Evolutionary conservation across 2,113 vertebrate genomes (phyloP).

Genomic region (Dryoscopus gambensis): DNA sequence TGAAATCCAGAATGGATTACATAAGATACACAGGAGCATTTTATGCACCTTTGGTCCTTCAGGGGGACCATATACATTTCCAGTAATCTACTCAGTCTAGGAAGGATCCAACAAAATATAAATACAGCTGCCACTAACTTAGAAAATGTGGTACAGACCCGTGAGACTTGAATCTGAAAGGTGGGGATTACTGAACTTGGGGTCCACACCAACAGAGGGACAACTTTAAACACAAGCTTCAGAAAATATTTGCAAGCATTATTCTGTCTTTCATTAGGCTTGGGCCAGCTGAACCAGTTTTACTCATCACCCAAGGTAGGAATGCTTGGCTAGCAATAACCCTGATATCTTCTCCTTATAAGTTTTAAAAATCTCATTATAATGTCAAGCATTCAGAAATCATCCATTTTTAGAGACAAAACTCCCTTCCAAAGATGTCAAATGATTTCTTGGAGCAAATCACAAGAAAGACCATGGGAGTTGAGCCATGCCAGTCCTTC

Average conservation of each 20-base stretch:
- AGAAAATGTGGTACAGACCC: not conserved
- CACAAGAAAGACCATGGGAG: not conserved
- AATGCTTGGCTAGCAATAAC: not conserved
- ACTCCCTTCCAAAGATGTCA: not conserved
- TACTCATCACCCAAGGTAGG: not conserved
- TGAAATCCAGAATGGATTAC: not conserved
- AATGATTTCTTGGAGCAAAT: not conserved
- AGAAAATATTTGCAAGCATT: not conserved
- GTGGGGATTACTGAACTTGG: not conserved
- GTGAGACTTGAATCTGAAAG: not conserved
- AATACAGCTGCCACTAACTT: not conserved
- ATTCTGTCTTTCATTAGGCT: not conserved
- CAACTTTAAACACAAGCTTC: not conserved
- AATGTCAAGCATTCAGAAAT: not conserved
- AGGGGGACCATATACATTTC: rapidly evolving
- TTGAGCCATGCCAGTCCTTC: not conserved
- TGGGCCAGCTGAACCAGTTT: not conserved
- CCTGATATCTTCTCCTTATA: rapidly evolving
- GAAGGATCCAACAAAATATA: not conserved
- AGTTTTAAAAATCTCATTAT: not conserved
- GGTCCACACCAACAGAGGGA: not conserved
- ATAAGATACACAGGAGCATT: not conserved
- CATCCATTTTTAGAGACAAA: not conserved
- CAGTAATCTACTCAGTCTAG: not conserved
- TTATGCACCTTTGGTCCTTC: not conserved